Base-by-base conservation (phyloP, 2,797 vertebrate species). In the Hoplostethus mediterraneus region DNA sequence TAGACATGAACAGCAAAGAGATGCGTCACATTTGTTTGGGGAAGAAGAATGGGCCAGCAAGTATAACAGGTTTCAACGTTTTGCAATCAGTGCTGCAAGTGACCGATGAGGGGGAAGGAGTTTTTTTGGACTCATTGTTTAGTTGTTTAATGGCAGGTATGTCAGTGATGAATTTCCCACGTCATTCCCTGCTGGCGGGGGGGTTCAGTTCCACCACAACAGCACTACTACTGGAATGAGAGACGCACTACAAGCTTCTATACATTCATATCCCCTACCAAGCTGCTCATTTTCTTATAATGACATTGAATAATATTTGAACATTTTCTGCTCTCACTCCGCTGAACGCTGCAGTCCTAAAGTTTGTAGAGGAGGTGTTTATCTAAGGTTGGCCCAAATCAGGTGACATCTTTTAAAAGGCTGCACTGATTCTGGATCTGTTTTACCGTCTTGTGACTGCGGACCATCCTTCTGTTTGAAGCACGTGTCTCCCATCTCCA, bases 31-130 rank as follows among this genome's bases (percentile, higher is more conserved):
- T 79, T 82, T 89, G 77, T 83, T 83, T 48, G n/a, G 14, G 62
- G 68, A 75, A 57, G 60, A 58, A 53, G 14, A 40, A 49, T 9
- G 10, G 63, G 33, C 44, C 52, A 76, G 66, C 89, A 59, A 67
- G 82, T 17, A 2, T 5, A 80, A 87, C 87, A 80, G 87, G 89
- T 90, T 90, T 67, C 75, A 11, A 14, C 0, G 70, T 67, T 85
- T 87, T 71, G 70, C 48, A 76, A 71, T 62, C 3, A 47, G n/a
- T 6, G 38, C 36, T 47, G 64, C 30, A 65, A 61, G 44, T 64
- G 49, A 69, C 58, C 16, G 75, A 17, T 73, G 47, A 65, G 17
- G 13, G 47, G 30, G 54, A 52, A 51, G 42, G 5, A 33, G 5
- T n/a, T 60, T 77, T 76, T 28, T 42, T 14, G 38, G 30, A 28